A percentile compares a stretch with the other conserved stretches of the same genome.
phyloP scores from a whole-genome alignment of 2,797 vertebrate species.

The Lithobates pipiens region DNA sequence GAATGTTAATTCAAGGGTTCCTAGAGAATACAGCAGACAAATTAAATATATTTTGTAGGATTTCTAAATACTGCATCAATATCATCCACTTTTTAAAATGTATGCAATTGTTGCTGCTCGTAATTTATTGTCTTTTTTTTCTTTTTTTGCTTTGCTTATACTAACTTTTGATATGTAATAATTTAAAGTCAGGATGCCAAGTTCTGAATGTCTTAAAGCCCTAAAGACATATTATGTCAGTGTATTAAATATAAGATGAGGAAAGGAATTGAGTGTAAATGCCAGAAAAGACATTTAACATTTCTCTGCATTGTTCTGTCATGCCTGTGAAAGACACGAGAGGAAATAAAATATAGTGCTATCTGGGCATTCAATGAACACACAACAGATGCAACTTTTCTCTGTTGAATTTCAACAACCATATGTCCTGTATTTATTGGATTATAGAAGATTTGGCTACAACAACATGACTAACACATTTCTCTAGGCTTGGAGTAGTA shows the following conservation, averaged over 20 bases:
- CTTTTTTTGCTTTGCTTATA: no score
- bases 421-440: constrained; percentile 33
- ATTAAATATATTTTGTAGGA: neutral
- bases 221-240: neutral
- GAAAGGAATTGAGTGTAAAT: neutral
- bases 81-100: neutral
- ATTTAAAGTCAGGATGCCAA: no score
- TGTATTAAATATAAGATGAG: neutral
- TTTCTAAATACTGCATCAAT: neutral
- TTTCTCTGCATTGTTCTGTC: constrained; percentile 7
- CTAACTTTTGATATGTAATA: no score
- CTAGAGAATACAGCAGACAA: no score
- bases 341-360: neutral
- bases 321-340: constrained; percentile 9
- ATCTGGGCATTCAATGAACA: neutral
- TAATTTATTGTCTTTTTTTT: no score
- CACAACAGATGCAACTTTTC: constrained; percentile 38
- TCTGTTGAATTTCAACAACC: constrained; percentile 31
- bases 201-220: neutral
- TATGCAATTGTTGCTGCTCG: no score
- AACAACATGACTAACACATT: constrained; percentile 24
- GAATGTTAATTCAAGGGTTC: no score
- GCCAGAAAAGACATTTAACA: neutral
- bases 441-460: constrained; percentile 13
- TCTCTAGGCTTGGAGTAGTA: neutral